phyloP scores from a whole-genome alignment of 2,113 vertebrate species.

The Sinocyclocheilus anshuiensis region DNA sequence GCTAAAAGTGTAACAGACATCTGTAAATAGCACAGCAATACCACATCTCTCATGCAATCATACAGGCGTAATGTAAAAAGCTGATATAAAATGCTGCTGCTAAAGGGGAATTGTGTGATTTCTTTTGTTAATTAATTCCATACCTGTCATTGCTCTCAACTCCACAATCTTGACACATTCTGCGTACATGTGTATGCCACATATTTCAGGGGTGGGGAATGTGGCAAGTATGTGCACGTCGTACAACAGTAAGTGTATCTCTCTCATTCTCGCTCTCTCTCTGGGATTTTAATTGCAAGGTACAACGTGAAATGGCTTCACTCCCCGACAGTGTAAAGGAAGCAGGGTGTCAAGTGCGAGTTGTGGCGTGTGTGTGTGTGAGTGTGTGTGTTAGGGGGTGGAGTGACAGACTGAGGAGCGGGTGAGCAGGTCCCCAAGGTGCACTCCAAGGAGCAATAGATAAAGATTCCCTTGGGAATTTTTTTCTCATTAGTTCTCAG shows the following conservation, averaged over 20 bases:
- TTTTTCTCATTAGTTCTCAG: conserved; percentile 98
- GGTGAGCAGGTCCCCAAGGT: conserved; percentile 90
- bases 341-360: conserved; percentile 90
- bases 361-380: background rate
- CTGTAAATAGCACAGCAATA: conserved; percentile 34
- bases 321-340: conserved; percentile 88
- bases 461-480: conserved; percentile 94
- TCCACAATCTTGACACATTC: conserved; percentile 66
- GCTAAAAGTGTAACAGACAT: conserved; percentile 7
- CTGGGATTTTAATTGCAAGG: conserved; percentile 95
- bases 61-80: conserved; percentile 58
- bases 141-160: conserved; percentile 70
- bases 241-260: conserved; percentile 54
- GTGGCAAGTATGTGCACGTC: conserved; percentile 54
- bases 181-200: conserved; percentile 63
- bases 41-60: conserved; percentile 44
- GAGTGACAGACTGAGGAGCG: conserved; percentile 90
- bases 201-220: conserved; percentile 47
- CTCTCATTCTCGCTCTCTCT: conserved; percentile 62
- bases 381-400: conserved; percentile 59
- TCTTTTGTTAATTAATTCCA: conserved; percentile 78
- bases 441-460: conserved; percentile 89
- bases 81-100: conserved; percentile 66
- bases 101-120: conserved; percentile 62
- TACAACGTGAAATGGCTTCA: conserved; percentile 97